A percentile compares a stretch with the other conserved stretches of the same genome.
Conservation (phyloP, 2,797 vertebrate genomes). For the Coracias cyanogaster region DNA sequence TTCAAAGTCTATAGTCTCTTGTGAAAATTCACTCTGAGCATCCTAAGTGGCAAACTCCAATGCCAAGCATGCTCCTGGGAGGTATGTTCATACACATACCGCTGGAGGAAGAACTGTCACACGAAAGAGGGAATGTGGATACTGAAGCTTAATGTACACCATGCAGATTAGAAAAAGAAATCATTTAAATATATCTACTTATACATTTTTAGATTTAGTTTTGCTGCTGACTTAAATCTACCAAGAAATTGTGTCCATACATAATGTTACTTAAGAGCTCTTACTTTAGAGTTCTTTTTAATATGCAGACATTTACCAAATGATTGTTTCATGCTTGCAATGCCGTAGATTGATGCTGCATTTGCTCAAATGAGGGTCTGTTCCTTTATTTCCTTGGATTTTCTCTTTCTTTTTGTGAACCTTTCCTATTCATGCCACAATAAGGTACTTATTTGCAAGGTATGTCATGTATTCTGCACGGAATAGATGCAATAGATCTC, state of each 20-base stretch:
- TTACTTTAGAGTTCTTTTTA: not conserved
- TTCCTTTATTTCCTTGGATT: not conserved
- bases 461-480: not conserved
- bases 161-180: not conserved
- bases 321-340: not conserved
- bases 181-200: not conserved
- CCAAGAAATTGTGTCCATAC: not conserved
- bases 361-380: not conserved
- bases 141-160: not conserved
- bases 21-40: constrained; percentile 48
- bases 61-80: not conserved
- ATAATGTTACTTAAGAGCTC: not conserved
- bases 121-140: not conserved
- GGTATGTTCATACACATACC: not conserved
- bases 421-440: not conserved
- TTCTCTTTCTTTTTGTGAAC: not conserved
- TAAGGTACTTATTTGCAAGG: not conserved
- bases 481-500: not conserved
- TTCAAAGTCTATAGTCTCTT: not conserved
- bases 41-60: not conserved
- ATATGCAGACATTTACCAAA: not conserved
- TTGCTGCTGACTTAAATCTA: not conserved
- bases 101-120: not conserved
- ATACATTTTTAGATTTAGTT: not conserved
- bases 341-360: not conserved